Percentiles rank a stretch among this genome's conserved stretches.
Evolutionary conservation across 2,113 vertebrate species (phyloP).

Genomic region (Syngnathus floridae): DNA sequence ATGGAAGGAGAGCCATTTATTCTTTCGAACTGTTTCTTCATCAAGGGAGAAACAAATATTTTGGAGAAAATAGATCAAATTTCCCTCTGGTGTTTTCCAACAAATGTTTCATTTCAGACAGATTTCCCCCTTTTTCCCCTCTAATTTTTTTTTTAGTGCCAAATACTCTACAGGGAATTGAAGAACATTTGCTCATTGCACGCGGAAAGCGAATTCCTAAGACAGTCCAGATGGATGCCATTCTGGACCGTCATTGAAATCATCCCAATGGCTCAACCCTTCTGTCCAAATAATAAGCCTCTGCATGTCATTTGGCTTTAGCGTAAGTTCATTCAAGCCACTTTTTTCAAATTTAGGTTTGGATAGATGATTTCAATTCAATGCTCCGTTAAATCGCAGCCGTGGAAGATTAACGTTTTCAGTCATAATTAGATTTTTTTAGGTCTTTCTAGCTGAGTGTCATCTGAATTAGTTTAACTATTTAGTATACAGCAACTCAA

Average conservation of each 20-base stretch:
- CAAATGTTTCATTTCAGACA: neutral
- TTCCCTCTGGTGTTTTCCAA: neutral
- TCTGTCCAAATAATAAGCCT: constrained; percentile 1
- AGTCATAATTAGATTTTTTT: neutral
- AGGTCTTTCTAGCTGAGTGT: neutral
- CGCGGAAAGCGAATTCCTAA: neutral
- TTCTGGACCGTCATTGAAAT: constrained; percentile 4
- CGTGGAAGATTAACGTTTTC: neutral
- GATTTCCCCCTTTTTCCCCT: neutral
- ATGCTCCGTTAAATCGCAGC: neutral
- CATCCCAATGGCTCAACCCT: constrained; percentile 7
- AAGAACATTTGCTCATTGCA: constrained; percentile 6
- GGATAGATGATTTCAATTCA: neutral
- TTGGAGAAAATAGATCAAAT: neutral
- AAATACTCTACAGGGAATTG: neutral
- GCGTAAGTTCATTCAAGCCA: neutral
- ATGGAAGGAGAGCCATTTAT: neutral
- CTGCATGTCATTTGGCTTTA: neutral
- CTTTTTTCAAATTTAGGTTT: neutral
- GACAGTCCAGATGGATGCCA: constrained; percentile 9
- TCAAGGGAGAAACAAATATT: neutral
- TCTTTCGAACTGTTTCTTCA: neutral
- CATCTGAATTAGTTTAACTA: neutral
- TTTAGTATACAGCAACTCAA: neutral
- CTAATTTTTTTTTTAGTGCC: neutral